These are phyloP conservation scores for Ricordea florida DNA, from an alignment of 92 coral and sea anemone genomes.

Conservation along the genomic window DNA sequence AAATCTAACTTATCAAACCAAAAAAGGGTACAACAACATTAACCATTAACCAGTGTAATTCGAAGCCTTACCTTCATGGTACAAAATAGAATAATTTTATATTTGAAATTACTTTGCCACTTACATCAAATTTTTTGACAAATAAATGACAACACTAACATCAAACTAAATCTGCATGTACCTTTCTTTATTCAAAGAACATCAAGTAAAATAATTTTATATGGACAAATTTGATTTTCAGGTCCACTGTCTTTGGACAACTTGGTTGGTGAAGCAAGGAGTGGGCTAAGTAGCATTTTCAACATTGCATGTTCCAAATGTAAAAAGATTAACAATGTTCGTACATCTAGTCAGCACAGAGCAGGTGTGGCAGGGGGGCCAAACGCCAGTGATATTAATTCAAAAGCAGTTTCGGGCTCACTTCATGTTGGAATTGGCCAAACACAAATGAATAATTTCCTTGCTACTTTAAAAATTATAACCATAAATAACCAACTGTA, in stretches of 20 bases:
- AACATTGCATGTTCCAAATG: constrained; percentile 38
- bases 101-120: constrained; percentile 6
- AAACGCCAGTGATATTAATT: constrained; percentile 50
- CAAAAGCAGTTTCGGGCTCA: constrained; percentile 34
- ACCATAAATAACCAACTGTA: constrained; percentile 20
- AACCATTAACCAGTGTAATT: constrained; percentile 1
- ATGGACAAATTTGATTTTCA: constrained; percentile 6
- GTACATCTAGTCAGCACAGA: constrained; percentile 47
- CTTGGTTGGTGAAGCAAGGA: constrained; percentile 13
- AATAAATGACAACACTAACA: constrained; percentile 1
- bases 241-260: constrained; percentile 27
- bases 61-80: background rate
- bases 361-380: constrained; percentile 46
- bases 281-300: constrained; percentile 54
- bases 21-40: constrained; percentile 1
- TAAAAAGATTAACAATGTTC: constrained; percentile 40
- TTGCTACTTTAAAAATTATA: constrained; percentile 43
- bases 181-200: background rate
- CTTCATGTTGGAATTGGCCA: constrained; percentile 45
- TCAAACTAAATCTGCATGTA: background rate
- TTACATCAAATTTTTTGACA: constrained; percentile 2
- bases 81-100: constrained; percentile 1
- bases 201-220: background rate
- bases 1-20: background rate
- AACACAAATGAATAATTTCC: constrained; percentile 31